Conservation (phyloP, 37 sponge, comb jelly and placozoan genomes). For the Theonella swinhoei region DNA sequence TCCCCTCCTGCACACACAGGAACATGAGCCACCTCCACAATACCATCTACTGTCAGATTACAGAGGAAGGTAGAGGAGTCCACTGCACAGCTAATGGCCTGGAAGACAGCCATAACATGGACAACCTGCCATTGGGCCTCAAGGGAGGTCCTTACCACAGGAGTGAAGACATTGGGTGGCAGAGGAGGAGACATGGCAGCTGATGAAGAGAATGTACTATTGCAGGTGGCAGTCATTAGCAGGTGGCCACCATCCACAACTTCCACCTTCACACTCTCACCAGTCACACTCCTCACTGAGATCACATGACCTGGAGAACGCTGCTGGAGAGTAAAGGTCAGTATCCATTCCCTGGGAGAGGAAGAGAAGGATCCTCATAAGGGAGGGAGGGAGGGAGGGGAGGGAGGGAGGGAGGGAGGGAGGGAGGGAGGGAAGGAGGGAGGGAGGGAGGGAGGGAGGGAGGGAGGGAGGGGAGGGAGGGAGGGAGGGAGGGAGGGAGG, state of each 20-base stretch:
- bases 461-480: no score
- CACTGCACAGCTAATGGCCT: background rate
- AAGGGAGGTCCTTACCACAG: background rate
- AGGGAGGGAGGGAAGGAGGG: background rate
- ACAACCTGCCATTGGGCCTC: background rate
- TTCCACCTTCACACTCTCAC: background rate
- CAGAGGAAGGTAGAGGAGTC: background rate
- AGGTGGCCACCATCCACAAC: background rate
- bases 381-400: background rate
- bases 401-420: constrained; percentile 14
- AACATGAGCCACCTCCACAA: no score
- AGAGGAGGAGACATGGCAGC: background rate
- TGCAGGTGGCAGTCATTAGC: background rate
- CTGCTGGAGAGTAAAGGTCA: constrained; percentile 12
- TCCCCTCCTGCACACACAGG: background rate
- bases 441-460: background rate
- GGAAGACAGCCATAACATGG: background rate
- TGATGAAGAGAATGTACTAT: background rate
- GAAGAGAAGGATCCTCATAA: background rate
- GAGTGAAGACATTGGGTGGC: background rate
- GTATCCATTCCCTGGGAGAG: constrained; percentile 24
- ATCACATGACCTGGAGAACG: constrained; percentile 26
- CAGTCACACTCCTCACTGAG: background rate
- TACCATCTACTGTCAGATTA: background rate
- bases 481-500: background rate